Percentiles rank a stretch among this genome's conserved stretches.
Evolutionary conservation across 2,113 vertebrate species (phyloP).

Genomic region (Cyphomyrus discorhynchus): DNA sequence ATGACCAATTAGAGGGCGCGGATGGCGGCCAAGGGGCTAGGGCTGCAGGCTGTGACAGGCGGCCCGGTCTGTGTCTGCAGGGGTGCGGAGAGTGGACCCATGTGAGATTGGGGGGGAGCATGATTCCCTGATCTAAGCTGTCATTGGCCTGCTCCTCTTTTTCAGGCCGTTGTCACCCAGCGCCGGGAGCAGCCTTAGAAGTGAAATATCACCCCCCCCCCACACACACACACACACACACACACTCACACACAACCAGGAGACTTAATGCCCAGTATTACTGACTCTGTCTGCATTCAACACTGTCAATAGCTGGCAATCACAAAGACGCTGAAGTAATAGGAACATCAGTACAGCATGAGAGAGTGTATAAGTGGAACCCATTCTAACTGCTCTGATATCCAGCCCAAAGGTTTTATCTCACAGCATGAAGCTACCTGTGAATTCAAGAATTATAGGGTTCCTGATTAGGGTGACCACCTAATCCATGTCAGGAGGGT

Average conservation of each 20-base stretch:
- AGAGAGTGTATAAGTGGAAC: background rate
- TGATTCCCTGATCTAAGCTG: background rate
- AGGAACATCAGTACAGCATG: background rate
- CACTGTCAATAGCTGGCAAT: background rate
- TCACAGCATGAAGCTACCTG: background rate
- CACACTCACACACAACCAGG: background rate
- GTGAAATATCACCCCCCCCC: background rate
- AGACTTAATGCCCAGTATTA: background rate
- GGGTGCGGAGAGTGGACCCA: constrained; percentile 39
- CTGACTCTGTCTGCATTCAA: background rate
- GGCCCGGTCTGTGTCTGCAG: constrained; percentile 54
- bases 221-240: too few species aligned
- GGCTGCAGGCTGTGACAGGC: constrained; percentile 90
- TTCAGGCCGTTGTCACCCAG: background rate
- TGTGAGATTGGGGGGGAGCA: constrained; percentile 22
- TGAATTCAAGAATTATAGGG: background rate
- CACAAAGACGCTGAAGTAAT: background rate
- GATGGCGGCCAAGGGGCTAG: constrained; percentile 82
- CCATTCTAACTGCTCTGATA: background rate
- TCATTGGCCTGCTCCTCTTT: background rate
- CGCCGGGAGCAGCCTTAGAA: background rate
- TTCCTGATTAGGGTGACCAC: background rate
- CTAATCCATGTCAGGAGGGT: too few species aligned
- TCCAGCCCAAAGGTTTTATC: background rate
- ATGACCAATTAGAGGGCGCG: constrained; percentile 99